Evolutionary conservation across 2,113 vertebrate genomes (phyloP).

Genomic region (Leptobrachium leishanense): DNA sequence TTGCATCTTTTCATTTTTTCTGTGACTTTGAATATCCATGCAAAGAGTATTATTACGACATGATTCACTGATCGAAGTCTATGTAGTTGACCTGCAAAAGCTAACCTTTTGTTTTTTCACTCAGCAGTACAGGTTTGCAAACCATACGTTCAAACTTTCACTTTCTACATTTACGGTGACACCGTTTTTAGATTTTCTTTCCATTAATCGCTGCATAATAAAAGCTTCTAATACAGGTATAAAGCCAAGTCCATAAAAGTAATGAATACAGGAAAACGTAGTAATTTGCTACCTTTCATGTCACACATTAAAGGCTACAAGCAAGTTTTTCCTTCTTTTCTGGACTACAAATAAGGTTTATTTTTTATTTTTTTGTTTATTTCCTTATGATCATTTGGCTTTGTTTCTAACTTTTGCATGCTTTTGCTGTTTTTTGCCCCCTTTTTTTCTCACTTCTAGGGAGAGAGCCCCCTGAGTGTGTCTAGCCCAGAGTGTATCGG

Average conservation of each 20-base stretch:
- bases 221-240: constrained; percentile 34
- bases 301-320: constrained; percentile 50
- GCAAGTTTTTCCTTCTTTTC: constrained; percentile 64
- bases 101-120: too few relatives aligned
- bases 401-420: constrained; percentile 88
- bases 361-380: constrained; percentile 69
- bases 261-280: background rate
- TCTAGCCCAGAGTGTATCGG: constrained; percentile 95
- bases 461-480: constrained; percentile 95
- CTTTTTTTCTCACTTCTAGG: constrained; percentile 89
- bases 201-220: constrained; percentile 5
- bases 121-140: background rate
- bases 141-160: background rate
- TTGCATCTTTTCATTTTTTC: too few relatives aligned
- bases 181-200: background rate
- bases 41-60: too few relatives aligned
- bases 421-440: constrained; percentile 78
- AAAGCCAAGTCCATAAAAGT: constrained; percentile 1
- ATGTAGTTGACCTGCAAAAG: too few relatives aligned
- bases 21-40: too few relatives aligned
- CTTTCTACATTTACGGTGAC: background rate
- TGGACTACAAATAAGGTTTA: constrained; percentile 61
- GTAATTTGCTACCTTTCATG: constrained; percentile 23
- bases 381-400: constrained; percentile 71
- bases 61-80: too few relatives aligned